phyloP scores from a whole-genome alignment of 2,113 vertebrate species.

The Planiliza haematocheilus region DNA sequence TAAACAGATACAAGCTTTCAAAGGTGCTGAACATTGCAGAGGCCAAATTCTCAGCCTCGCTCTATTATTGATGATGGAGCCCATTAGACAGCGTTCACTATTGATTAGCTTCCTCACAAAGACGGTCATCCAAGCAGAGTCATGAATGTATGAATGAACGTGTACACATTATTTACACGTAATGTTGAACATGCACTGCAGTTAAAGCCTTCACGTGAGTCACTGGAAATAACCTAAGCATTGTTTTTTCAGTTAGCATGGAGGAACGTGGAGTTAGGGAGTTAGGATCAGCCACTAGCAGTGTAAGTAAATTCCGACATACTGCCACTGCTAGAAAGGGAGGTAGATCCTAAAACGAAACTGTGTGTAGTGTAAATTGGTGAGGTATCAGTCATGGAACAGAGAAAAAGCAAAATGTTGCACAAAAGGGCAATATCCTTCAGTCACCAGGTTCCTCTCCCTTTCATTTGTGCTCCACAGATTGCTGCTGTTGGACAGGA shows the following conservation, averaged over 20 bases:
- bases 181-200: background rate
- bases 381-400: too few species aligned
- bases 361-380: too few species aligned
- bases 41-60: constrained; percentile 24
- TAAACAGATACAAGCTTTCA: constrained; percentile 27
- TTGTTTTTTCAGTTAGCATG: too few species aligned
- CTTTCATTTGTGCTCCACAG: too few species aligned
- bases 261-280: too few species aligned
- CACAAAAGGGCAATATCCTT: background rate
- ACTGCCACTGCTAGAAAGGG: too few species aligned
- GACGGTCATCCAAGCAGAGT: constrained; percentile 18
- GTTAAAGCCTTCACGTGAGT: constrained; percentile 1
- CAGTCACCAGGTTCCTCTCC: background rate
- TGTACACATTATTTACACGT: constrained; percentile 48
- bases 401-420: background rate
- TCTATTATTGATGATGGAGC: constrained; percentile 77
- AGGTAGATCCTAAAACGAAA: too few species aligned
- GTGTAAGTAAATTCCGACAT: too few species aligned
- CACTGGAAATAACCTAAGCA: too few species aligned
- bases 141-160: constrained; percentile 29
- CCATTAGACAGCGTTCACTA: constrained; percentile 71
- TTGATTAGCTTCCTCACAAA: constrained; percentile 59
- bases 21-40: constrained; percentile 28
- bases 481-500: constrained; percentile 4
- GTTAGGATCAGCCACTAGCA: too few species aligned